Base-by-base conservation (phyloP, 2,113 vertebrate genomes). In the Salvelinus alpinus region DNA sequence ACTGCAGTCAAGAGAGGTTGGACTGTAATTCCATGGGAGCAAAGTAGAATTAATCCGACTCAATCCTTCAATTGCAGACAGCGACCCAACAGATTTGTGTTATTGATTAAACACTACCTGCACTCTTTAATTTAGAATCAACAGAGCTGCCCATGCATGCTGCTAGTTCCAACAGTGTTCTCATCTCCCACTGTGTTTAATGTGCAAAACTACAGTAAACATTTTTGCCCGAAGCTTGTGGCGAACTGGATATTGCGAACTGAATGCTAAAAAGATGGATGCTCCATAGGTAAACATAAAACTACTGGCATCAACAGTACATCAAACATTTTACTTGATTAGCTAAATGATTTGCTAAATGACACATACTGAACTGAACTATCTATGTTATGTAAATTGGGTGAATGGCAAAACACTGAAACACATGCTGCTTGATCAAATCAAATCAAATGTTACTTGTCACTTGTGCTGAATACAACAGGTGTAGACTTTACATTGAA, bases 61-160 rank as follows among this genome's bases (percentile, higher is more conserved):
- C 22, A 75, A 64, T 64, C 77, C 47, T 64, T 47, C 47, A 38
- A 54, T 47, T 62, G 82, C 77, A 68, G 70, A 64, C 68, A 71
- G 74, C 70, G 72, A 77, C 76, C 34, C 16, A 18, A 9, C 64
- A 12, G 78, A 74, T 81, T 86, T 87, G 68, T 73, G 24, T 87
- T 89, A 88, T 86, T 80, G 85, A 87, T 86, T 71, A 85, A 80
- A 65, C 79, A 77, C 78, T 70, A 83, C n/a, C 48, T 76, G 64
- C 54, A 70, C 34, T 68, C 59, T 70, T 70, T 27, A 0, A 74
- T 76, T 82, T 62, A 47, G 64, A 59, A 70, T 69, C 71, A 69
- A 84, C 47, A 62, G 78, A 83, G 70, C 57, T 38, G 59, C 31
- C 12, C 12, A 24, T 38, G n/a, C 13, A 22, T 64, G 24, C 68